Evolutionary conservation across 2,113 vertebrate genomes (phyloP), one percentile per base, ranked within the genome.

Genomic region (Arenaria interpres): DNA sequence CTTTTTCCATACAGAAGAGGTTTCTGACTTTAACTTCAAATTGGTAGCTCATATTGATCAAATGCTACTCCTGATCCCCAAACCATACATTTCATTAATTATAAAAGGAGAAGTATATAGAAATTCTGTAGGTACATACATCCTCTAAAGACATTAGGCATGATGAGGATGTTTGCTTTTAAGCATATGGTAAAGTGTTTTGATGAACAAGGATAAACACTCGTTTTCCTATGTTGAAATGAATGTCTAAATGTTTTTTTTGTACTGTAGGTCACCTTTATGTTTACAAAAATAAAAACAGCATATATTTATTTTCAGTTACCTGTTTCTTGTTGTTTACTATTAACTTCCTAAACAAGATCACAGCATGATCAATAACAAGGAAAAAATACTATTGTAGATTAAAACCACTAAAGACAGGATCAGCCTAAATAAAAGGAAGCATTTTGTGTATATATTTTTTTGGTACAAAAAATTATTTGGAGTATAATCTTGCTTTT

Each of bases 1-100:
- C 57, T 80, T 96, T 74, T 64, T 92, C 71, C 73, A 91, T 89
- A 78, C 71, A 96, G 91, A 54, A 89, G 27, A 64, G 19, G 14
- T 11, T 60, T 62, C 35, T 46, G 41, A 20, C 63, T 85, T 85
- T 35, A 50, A 45, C 54, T 79, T 84, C 54, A 57, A 57, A 73
- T 9, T 59, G 48, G 17, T 45, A 72, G 60, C 37, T 54, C 57
- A 62, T 85, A 88, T 24, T 57, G 74, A 91, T 41, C 86, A 76
- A 56, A 23, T 80, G 25, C 53, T 59, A 37, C 43, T 77, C 59
- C 68, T 64, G 68, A 81, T 78, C 39, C 80, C 56, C 35, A 56
- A 68, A 54, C 15, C 24, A n/a, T 62, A 43, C 33, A 66, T 3
- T 46, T 57, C 57, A 10, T 1, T 88, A 85, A 69, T 62, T 73